A percentile compares a stretch with the other conserved stretches of the same genome.
Evolutionary conservation across 2,113 vertebrate species (phyloP).

Genomic region (Ahaetulla prasina): DNA sequence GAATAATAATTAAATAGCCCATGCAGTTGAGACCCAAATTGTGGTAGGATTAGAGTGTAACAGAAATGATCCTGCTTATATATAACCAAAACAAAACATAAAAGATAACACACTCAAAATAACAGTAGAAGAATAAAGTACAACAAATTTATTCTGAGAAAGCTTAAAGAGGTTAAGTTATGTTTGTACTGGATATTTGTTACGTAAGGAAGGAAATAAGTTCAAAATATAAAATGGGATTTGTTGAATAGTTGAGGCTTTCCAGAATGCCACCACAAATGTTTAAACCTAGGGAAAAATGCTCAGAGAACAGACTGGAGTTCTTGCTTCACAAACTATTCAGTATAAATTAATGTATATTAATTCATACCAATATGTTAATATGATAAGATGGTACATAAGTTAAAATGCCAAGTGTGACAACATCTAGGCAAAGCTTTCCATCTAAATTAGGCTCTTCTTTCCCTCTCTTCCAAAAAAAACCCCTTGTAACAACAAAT

Average conservation of each 20-base stretch:
- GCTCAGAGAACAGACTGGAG: neutral
- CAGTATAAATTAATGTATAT: neutral
- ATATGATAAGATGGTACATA: neutral
- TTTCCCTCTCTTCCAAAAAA: neutral
- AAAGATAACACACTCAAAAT: neutral
- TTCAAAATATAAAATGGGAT: neutral
- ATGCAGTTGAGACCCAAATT: neutral
- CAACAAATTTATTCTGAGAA: neutral
- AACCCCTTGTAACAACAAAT: conserved; percentile 21
- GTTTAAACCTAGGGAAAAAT: neutral
- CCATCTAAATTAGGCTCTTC: neutral
- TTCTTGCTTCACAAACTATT: neutral
- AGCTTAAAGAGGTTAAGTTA: neutral
- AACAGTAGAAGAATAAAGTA: neutral
- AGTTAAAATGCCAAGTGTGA: neutral
- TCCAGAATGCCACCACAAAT: neutral
- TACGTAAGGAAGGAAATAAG: neutral
- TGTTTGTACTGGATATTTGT: neutral
- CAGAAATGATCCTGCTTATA: neutral
- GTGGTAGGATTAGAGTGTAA: neutral
- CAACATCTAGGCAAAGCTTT: neutral
- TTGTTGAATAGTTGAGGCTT: neutral
- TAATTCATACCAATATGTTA: neutral
- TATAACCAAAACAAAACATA: neutral
- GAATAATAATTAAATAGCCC: neutral